phyloP scores from a whole-genome alignment of 2,888 invertebrate species.

The Oithona nana region DNA sequence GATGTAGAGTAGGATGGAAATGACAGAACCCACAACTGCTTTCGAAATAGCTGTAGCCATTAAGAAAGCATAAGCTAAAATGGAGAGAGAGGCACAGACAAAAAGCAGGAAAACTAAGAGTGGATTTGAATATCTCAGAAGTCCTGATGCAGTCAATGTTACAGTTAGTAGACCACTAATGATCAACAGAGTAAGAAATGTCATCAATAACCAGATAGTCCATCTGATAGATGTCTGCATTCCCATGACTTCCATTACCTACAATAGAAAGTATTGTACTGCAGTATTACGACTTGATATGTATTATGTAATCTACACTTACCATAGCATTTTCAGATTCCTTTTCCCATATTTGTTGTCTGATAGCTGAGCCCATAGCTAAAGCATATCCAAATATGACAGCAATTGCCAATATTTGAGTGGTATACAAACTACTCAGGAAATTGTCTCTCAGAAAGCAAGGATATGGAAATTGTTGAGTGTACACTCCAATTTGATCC shows the following conservation, averaged over 20 bases:
- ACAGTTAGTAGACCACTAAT: background rate
- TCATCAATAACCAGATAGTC: background rate
- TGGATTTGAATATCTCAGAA: background rate
- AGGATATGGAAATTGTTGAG: conserved; percentile 14
- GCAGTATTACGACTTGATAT: background rate
- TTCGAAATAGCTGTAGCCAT: background rate
- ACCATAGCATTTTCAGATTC: conserved; percentile 4
- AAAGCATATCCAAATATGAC: conserved; percentile 2
- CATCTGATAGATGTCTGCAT: background rate
- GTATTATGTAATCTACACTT: background rate
- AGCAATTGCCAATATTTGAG: background rate
- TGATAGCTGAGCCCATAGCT: background rate
- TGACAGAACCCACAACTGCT: background rate
- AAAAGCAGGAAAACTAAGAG: background rate
- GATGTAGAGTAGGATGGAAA: background rate
- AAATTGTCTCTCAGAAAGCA: conserved; percentile 11
- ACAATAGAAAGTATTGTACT: background rate
- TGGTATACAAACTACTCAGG: conserved; percentile 1
- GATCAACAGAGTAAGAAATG: background rate
- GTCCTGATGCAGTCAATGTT: background rate
- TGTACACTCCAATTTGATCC: background rate
- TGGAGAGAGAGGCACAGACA: background rate
- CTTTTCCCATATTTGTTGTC: conserved; percentile 6
- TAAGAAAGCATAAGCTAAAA: background rate
- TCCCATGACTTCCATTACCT: conserved; percentile 12